Conservation (phyloP, 1,140 invertebrate species). For the Heliothis subflexa region DNA sequence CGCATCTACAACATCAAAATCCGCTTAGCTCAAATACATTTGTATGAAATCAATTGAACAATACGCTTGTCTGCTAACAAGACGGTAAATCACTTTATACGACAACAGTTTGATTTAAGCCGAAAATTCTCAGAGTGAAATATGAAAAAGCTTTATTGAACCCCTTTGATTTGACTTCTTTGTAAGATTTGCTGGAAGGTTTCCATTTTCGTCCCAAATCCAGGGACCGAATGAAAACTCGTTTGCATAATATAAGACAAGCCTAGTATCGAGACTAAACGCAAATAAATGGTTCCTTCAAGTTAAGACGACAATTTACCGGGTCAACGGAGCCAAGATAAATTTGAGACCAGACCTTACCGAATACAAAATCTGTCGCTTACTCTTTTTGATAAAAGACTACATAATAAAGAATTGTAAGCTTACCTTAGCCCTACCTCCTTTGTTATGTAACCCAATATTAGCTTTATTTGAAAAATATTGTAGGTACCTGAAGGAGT, state of each 20-base stretch:
- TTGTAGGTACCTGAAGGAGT: neutral
- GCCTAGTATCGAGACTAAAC: slow-evolving; percentile 69
- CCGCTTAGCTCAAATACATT: slow-evolving; percentile 6
- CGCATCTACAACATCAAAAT: slow-evolving; percentile 23
- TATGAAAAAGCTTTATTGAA: slow-evolving; percentile 52
- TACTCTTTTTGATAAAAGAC: slow-evolving; percentile 55
- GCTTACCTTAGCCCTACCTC: slow-evolving; percentile 15
- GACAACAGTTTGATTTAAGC: slow-evolving; percentile 40
- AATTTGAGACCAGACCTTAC: slow-evolving; percentile 65
- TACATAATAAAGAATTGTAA: slow-evolving; percentile 35
- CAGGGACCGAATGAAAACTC: slow-evolving; percentile 62
- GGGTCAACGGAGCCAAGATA: slow-evolving; percentile 71
- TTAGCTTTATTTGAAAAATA: slow-evolving; percentile 20
- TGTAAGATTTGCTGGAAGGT: slow-evolving; percentile 54
- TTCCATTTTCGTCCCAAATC: slow-evolving; percentile 54
- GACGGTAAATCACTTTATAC: slow-evolving; percentile 27
- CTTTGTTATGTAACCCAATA: slow-evolving; percentile 26
- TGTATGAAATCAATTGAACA: slow-evolving; percentile 41
- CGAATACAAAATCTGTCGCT: slow-evolving; percentile 64
- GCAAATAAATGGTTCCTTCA: slow-evolving; percentile 74
- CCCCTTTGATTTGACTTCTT: slow-evolving; percentile 56
- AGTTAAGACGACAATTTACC: slow-evolving; percentile 76
- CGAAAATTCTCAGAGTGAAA: slow-evolving; percentile 50
- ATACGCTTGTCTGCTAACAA: slow-evolving; percentile 22
- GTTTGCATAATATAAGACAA: slow-evolving; percentile 76